These are phyloP conservation scores for Phalacrocorax pelagicus DNA, from an alignment of 2,113 vertebrate genomes.

Conservation along the genomic window DNA sequence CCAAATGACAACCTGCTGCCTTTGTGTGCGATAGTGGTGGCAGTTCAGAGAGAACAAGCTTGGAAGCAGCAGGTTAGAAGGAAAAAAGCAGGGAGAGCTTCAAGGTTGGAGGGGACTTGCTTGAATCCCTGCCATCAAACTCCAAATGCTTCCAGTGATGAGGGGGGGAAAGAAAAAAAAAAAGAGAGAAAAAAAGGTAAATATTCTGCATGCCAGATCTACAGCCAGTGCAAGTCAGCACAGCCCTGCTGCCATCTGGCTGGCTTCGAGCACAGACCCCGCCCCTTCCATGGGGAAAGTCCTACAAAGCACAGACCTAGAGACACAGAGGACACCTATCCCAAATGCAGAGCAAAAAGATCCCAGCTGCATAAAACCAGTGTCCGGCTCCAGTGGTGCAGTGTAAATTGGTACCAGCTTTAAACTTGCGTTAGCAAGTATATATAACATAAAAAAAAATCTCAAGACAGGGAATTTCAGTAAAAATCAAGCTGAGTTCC, in stretches of 20 bases:
- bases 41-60: not conserved
- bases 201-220: not conserved
- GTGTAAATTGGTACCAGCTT: not conserved
- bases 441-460: not conserved
- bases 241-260: not conserved
- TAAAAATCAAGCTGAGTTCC: not conserved
- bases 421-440: not conserved
- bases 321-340: not conserved
- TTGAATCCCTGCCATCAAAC: not conserved
- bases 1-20: not conserved
- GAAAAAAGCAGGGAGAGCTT: not conserved
- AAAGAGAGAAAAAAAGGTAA: not conserved
- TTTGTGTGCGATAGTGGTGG: not conserved
- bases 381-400: not conserved
- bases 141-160: not conserved
- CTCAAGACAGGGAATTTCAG: not conserved
- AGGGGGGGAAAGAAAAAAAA: fast-evolving
- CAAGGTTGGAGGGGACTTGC: not conserved
- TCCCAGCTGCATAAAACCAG: not conserved
- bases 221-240: not conserved
- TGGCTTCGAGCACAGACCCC: not conserved
- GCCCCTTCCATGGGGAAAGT: not conserved
- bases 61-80: not conserved
- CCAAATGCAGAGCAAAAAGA: not conserved
- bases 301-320: not conserved